Evolutionary conservation across 1,140 invertebrate genomes (phyloP), one percentile per base, ranked within the genome.

Genomic region (Leucophenga varia): DNA sequence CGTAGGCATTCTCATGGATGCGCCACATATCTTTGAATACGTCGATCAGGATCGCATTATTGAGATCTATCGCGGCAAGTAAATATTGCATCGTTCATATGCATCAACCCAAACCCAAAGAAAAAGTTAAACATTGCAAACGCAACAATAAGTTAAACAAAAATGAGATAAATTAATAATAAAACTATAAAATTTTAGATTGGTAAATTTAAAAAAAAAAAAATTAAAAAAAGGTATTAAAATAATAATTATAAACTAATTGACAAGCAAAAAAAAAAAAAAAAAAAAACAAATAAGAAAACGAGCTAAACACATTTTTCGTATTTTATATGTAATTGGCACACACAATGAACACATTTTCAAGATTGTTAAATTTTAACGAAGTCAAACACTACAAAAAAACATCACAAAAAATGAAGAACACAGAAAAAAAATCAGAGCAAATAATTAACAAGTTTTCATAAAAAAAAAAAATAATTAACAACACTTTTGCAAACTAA

Each of bases 11-110:
- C 79, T 99, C n/a, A 94, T 98, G 87, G 92, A 97, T 72, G 96
- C 97, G 1, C 97, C 97, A 21, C 93, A 98, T 79, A 98, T 99
- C 76, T 98, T 99, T 78, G 95, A 99, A 79, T 95, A 93, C 73
- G 93, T 98, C 42, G 95, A 98, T 79, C 95, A 98, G 79, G 93
- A 97, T 76, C 86, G 88, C 75, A 95, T 97, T 61, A 96, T 97
- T 63, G 90, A 94, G 79, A 92, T 93, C 65, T 94, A 96, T 76
- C 84, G 90, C 69, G 90, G 91, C 76, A 93, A 93, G 79, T 93
- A 89, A 85, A 57, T 39, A 25, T 25, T 25, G 10, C 22, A 25
- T 25, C 22, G 10, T 25, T 10, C 5, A 25, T 10, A 25, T 6
- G 10, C 22, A 25, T 10, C 22, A 25, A 25, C 22, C 5, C 35